Conservation (phyloP, 2,888 invertebrate genomes). For the Philereme transversata region DNA sequence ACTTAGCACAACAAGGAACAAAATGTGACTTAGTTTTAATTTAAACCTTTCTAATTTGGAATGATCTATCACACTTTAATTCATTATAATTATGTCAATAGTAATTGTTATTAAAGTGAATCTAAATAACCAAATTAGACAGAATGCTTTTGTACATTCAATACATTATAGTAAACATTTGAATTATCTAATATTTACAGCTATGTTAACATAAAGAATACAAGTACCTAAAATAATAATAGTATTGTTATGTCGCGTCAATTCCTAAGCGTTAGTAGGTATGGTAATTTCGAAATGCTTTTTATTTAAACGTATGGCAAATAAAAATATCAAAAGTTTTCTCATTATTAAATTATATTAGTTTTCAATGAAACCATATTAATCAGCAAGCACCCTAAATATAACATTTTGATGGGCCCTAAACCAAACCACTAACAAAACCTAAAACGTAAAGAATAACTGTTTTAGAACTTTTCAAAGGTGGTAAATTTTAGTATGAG, state of each 20-base stretch:
- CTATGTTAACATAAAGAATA: constrained; percentile 12
- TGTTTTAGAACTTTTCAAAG: background rate
- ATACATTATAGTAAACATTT: constrained; percentile 5
- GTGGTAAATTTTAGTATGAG: background rate
- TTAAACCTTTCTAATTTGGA: constrained; percentile 33
- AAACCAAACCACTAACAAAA: background rate
- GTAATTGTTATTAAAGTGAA: constrained; percentile 6
- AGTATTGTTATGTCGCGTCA: background rate
- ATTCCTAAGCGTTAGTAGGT: background rate
- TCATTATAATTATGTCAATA: constrained; percentile 7
- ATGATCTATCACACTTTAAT: constrained; percentile 29
- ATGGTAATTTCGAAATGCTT: background rate
- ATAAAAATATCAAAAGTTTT: background rate
- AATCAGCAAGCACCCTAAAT: constrained; percentile 4
- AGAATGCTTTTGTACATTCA: background rate
- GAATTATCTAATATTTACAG: constrained; percentile 24
- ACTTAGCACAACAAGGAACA: constrained; percentile 34
- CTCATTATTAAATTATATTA: background rate
- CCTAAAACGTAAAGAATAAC: background rate
- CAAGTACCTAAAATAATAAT: constrained; percentile 1
- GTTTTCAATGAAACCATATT: background rate
- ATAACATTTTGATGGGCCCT: background rate
- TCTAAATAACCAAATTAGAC: constrained; percentile 6
- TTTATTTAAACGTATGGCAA: background rate
- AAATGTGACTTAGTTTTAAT: constrained; percentile 30